Percentiles rank a stretch among this genome's conserved stretches.
Conservation (phyloP, 2,797 vertebrate genomes). For the Hemitrygon akajei region DNA sequence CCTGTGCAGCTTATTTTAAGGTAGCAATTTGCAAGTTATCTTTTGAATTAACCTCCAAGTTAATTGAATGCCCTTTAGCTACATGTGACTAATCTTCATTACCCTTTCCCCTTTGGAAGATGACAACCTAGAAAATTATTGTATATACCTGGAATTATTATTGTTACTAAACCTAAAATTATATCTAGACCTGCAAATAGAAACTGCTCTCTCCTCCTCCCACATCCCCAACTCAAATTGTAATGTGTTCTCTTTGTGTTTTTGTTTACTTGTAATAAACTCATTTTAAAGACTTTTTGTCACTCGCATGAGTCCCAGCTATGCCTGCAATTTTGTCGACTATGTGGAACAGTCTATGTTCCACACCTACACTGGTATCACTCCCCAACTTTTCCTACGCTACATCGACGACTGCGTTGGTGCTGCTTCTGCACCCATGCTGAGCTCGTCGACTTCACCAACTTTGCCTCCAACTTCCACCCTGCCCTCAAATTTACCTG, state of each 20-base stretch:
- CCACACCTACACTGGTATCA: too few species aligned
- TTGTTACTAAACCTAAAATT: too few species aligned
- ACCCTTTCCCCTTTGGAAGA: not conserved
- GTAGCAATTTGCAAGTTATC: not conserved
- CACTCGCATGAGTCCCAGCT: too few species aligned
- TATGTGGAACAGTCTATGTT: too few species aligned
- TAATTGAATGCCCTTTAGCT: not conserved
- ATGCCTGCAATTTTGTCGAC: too few species aligned
- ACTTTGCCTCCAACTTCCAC: too few species aligned
- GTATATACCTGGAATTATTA: too few species aligned
- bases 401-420: too few species aligned
- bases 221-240: not conserved
- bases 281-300: not conserved
- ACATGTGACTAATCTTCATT: not conserved
- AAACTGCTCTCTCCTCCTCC: not conserved
- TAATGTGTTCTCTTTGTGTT: not conserved
- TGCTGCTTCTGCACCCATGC: too few species aligned
- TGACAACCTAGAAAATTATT: not conserved
- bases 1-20: not conserved
- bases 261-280: not conserved
- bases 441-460: too few species aligned
- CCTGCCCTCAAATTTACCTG: too few species aligned
- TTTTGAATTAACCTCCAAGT: not conserved
- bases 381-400: too few species aligned
- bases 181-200: not conserved